A percentile compares a stretch with the other conserved stretches of the same genome.
These are phyloP conservation scores for Pterostichus niger DNA, from an alignment of 2,888 invertebrate genomes.

Conservation along the genomic window DNA sequence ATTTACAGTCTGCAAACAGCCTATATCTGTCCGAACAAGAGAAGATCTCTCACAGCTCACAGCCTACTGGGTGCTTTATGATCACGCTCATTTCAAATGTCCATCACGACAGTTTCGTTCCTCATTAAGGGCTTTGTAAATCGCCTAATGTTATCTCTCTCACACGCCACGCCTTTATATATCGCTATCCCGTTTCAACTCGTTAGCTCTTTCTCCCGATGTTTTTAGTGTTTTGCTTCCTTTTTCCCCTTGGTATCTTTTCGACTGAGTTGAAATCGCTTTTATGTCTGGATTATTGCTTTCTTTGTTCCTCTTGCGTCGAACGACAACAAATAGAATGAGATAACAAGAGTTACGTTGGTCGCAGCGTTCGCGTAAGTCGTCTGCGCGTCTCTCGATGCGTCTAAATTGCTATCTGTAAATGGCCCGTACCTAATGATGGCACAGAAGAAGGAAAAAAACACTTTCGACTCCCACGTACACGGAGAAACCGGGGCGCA, in stretches of 20 bases:
- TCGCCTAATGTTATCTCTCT: constrained; percentile 73
- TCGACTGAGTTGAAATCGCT: constrained; percentile 70
- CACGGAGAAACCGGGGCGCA: constrained; percentile 71
- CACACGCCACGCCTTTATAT: constrained; percentile 64
- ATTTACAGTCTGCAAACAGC: constrained; percentile 75
- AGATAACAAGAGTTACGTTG: constrained; percentile 45
- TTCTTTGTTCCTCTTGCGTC: constrained; percentile 48
- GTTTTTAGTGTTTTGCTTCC: constrained; percentile 70
- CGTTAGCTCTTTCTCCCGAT: constrained; percentile 69
- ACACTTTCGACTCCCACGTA: constrained; percentile 70
- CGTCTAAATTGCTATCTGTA: constrained; percentile 73
- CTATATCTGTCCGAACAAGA: constrained; percentile 73
- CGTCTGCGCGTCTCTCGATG: constrained; percentile 71
- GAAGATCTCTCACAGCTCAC: constrained; percentile 32
- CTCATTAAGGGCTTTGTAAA: constrained; percentile 83
- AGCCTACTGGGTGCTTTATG: constrained; percentile 72
- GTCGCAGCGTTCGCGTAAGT: constrained; percentile 45
- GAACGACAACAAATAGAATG: constrained; percentile 52
- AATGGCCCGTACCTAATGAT: constrained; percentile 75
- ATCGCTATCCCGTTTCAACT: constrained; percentile 68
- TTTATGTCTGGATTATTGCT: constrained; percentile 65
- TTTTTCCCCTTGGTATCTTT: constrained; percentile 70
- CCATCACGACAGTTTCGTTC: constrained; percentile 83
- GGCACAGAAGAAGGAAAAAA: constrained; percentile 71
- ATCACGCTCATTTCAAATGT: constrained; percentile 81